Percentiles rank a stretch among this genome's conserved stretches.
Evolutionary conservation across 2,888 invertebrate genomes (phyloP).

Genomic region (Conistra vaccinii): DNA sequence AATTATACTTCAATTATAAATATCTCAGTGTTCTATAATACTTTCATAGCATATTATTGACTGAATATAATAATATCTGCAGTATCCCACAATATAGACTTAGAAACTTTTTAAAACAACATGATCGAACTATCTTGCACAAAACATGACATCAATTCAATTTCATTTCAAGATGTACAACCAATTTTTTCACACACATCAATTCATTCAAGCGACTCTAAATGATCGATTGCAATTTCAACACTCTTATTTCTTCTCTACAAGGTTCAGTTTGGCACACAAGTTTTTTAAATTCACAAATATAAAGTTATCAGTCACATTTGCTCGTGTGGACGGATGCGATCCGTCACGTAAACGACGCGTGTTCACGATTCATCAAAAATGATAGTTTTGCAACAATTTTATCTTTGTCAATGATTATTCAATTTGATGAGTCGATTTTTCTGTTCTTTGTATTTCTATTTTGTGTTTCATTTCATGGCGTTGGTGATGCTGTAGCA

Average conservation of each 20-base stretch:
- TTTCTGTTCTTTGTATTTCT: constrained; percentile 12
- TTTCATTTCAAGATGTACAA: constrained; percentile 40
- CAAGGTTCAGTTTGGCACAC: constrained; percentile 26
- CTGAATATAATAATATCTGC: too few relatives aligned
- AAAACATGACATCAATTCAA: constrained; percentile 39
- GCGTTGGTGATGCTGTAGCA: not conserved
- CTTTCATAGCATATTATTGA: not conserved
- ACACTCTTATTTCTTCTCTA: constrained; percentile 19
- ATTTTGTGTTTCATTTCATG: not conserved
- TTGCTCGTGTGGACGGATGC: constrained; percentile 77
- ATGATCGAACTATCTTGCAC: not conserved
- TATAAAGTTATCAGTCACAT: constrained; percentile 74
- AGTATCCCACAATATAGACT: too few relatives aligned
- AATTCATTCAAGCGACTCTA: constrained; percentile 56
- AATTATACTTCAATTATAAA: too few relatives aligned
- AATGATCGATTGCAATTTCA: constrained; percentile 52
- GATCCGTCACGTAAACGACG: constrained; percentile 75
- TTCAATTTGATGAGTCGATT: constrained; percentile 63
- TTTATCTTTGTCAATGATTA: constrained; percentile 60
- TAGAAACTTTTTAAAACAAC: not conserved
- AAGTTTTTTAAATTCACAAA: constrained; percentile 52
- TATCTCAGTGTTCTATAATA: not conserved
- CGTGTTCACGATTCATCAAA: constrained; percentile 86
- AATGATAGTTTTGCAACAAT: constrained; percentile 60
- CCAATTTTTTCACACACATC: constrained; percentile 61